Conservation (phyloP, 2,113 vertebrate genomes). For the Ancistrus triradiatus region DNA sequence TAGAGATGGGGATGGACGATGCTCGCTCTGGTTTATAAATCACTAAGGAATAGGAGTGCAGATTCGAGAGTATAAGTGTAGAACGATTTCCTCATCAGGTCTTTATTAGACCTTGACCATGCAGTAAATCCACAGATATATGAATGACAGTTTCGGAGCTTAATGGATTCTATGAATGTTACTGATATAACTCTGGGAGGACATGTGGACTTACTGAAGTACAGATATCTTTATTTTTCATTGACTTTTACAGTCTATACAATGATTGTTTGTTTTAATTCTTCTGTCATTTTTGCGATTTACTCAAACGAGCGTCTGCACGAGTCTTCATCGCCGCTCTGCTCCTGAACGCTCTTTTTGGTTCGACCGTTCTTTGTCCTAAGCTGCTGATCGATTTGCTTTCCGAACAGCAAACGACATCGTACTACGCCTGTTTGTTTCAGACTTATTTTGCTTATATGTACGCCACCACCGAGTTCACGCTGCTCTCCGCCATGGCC, state of each 20-base stretch:
- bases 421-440: not conserved
- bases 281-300: conserved; percentile 1
- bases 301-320: not conserved
- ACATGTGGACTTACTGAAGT: conserved; percentile 5
- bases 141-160: too few relatives aligned
- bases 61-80: too few relatives aligned
- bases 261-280: not conserved
- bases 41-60: too few relatives aligned
- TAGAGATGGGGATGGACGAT: too few relatives aligned
- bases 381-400: conserved; percentile 3
- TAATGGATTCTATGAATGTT: too few relatives aligned
- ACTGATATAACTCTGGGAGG: not conserved
- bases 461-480: not conserved
- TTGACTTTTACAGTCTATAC: not conserved
- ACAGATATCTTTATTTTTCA: conserved; percentile 5
- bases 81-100: too few relatives aligned
- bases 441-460: not conserved
- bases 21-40: too few relatives aligned
- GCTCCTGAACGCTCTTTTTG: not conserved
- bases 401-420: not conserved
- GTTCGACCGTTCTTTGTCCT: not conserved
- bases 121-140: too few relatives aligned
- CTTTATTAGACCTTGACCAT: too few relatives aligned
- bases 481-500: not conserved
- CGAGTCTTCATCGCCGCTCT: conserved; percentile 11